Conservation (phyloP, 2,797 vertebrate species). For the Coreius guichenoti region DNA sequence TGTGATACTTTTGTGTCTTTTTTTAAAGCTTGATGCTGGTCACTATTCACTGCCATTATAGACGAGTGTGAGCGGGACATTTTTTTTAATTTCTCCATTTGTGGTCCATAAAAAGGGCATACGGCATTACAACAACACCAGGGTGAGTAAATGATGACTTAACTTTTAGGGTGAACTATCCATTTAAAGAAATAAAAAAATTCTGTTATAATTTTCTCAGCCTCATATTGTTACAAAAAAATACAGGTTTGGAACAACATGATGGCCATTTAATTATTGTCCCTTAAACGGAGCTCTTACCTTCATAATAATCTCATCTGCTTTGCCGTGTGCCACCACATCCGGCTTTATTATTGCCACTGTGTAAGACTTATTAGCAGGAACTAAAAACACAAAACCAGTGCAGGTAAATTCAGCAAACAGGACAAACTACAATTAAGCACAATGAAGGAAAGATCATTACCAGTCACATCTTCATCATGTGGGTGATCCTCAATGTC, state of each 20-base stretch:
- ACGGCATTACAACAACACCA: neutral
- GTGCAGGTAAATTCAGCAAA: neutral
- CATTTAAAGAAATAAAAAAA: neutral
- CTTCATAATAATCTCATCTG: slow-evolving; percentile 89
- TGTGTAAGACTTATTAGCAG: slow-evolving; percentile 80
- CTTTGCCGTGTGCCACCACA: slow-evolving; percentile 85
- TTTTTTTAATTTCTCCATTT: neutral
- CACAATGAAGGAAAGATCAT: slow-evolving; percentile 18
- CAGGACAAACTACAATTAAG: neutral
- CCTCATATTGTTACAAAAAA: neutral
- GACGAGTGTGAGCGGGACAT: neutral
- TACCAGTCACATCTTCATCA: slow-evolving; percentile 78
- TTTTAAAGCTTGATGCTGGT: neutral
- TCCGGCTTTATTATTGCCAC: slow-evolving; percentile 90
- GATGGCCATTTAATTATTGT: neutral
- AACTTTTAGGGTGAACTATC: neutral
- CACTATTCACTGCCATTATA: neutral
- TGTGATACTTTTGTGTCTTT: neutral
- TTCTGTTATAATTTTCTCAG: neutral
- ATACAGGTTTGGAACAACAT: neutral
- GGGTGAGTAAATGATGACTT: neutral
- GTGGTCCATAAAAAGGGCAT: neutral
- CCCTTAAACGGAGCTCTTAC: slow-evolving; percentile 66
- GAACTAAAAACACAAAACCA: slow-evolving; percentile 69
- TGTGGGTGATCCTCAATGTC: slow-evolving; percentile 58